phyloP scores from a whole-genome alignment of 2,888 invertebrate species.

The Troides aeacus region DNA sequence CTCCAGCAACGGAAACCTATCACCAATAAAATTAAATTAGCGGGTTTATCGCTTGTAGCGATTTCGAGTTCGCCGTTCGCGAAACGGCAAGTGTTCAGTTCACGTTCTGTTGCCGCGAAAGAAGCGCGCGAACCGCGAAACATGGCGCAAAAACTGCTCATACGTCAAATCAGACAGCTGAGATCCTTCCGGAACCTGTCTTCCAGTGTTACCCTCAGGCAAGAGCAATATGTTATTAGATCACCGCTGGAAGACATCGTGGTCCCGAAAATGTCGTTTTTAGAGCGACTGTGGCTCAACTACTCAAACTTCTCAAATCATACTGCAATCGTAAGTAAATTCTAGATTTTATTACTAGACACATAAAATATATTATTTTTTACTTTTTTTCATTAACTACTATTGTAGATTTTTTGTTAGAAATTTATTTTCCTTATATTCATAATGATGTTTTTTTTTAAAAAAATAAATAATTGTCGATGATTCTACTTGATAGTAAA shows the following conservation, averaged over 20 bases:
- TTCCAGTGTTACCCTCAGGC: constrained; percentile 45
- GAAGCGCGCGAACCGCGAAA: constrained; percentile 53
- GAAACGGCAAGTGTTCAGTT: constrained; percentile 43
- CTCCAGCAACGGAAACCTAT: too few relatives aligned
- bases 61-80: constrained; percentile 1
- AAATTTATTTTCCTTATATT: not conserved
- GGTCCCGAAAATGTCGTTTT: constrained; percentile 55
- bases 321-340: constrained; percentile 64
- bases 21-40: too few relatives aligned
- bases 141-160: constrained; percentile 59
- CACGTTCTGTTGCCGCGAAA: constrained; percentile 36
- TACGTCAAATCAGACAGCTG: constrained; percentile 59
- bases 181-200: constrained; percentile 59
- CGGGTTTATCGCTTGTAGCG: constrained; percentile 12
- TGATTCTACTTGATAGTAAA: too few relatives aligned
- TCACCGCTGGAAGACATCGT: constrained; percentile 58
- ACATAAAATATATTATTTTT: too few relatives aligned
- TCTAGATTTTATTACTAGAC: not conserved
- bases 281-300: constrained; percentile 61
- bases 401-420: not conserved
- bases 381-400: not conserved
- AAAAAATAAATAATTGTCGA: too few relatives aligned
- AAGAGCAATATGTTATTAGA: constrained; percentile 59
- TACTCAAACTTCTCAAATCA: constrained; percentile 54
- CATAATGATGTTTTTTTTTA: too few relatives aligned